These are phyloP conservation scores for Myotis davidii DNA, from an alignment of 2,113 vertebrate genomes.

Conservation along the genomic window DNA sequence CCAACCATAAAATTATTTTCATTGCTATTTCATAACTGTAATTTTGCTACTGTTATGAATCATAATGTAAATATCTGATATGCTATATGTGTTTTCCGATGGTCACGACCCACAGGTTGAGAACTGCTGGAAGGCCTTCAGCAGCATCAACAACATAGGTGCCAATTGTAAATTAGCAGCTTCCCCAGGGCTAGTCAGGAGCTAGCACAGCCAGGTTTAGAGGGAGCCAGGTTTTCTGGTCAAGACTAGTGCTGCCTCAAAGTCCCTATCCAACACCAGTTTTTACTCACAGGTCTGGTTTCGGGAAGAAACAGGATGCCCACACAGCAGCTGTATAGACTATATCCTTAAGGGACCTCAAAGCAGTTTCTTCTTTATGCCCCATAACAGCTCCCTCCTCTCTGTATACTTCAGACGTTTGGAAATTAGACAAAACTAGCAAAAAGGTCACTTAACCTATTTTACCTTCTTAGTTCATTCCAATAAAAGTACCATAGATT, in stretches of 20 bases:
- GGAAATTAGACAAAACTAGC: constrained; percentile 19
- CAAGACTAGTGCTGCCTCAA: background rate
- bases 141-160: background rate
- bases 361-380: background rate
- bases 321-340: background rate
- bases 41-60: too few relatives aligned
- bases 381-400: background rate
- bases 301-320: constrained; percentile 37
- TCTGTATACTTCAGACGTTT: background rate
- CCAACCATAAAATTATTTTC: too few relatives aligned
- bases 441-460: background rate
- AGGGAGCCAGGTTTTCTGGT: background rate
- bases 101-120: too few relatives aligned
- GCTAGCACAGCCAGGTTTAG: background rate
- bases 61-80: too few relatives aligned
- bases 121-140: too few relatives aligned
- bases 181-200: background rate
- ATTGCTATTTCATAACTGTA: too few relatives aligned
- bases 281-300: background rate
- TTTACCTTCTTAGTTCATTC: constrained; percentile 9
- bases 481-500: background rate
- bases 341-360: background rate
- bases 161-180: background rate
- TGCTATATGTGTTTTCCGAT: too few relatives aligned
- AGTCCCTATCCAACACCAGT: background rate